Evolutionary conservation across 1,140 invertebrate species (phyloP).

Genomic region (Drosophila burlai): DNA sequence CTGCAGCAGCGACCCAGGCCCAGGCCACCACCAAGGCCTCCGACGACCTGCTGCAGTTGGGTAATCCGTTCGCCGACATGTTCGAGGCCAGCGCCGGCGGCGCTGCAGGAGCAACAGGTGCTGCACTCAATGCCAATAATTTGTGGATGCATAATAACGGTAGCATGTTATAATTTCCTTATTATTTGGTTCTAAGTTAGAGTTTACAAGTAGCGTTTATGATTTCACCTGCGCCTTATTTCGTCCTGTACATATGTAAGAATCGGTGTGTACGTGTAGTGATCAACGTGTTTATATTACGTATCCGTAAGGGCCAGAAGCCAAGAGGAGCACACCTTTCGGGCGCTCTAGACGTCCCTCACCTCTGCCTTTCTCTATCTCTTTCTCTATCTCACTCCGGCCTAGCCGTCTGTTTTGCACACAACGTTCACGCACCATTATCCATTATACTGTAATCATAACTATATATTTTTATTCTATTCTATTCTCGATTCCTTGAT

Average conservation of each 20-base stretch:
- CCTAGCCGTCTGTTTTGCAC: constrained; percentile 55
- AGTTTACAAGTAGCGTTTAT: constrained; percentile 34
- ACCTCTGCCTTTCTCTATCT: constrained; percentile 25
- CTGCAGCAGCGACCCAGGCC: constrained; percentile 70
- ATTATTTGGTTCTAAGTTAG: constrained; percentile 61
- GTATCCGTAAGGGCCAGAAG: constrained; percentile 48
- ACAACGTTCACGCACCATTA: constrained; percentile 53
- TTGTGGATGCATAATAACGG: constrained; percentile 90
- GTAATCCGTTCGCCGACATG: constrained; percentile 96
- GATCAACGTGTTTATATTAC: constrained; percentile 41
- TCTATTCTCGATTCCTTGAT: constrained; percentile 38
- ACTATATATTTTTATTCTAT: constrained; percentile 31
- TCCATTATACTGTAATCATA: constrained; percentile 41
- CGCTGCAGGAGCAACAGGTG: constrained; percentile 85
- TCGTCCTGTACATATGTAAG: constrained; percentile 45
- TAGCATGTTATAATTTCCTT: constrained; percentile 85
- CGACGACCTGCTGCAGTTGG: constrained; percentile 94
- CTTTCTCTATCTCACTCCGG: constrained; percentile 12
- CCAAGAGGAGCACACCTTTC: constrained; percentile 47
- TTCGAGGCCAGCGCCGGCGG: constrained; percentile 87
- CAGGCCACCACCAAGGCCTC: constrained; percentile 89
- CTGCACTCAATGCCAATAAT: constrained; percentile 86
- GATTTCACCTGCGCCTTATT: constrained; percentile 40
- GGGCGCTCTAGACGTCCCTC: constrained; percentile 23
- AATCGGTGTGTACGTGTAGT: constrained; percentile 59